These are phyloP conservation scores for Sycophila sp. DNA, from an alignment of 1,140 invertebrate species.

Conservation along the genomic window DNA sequence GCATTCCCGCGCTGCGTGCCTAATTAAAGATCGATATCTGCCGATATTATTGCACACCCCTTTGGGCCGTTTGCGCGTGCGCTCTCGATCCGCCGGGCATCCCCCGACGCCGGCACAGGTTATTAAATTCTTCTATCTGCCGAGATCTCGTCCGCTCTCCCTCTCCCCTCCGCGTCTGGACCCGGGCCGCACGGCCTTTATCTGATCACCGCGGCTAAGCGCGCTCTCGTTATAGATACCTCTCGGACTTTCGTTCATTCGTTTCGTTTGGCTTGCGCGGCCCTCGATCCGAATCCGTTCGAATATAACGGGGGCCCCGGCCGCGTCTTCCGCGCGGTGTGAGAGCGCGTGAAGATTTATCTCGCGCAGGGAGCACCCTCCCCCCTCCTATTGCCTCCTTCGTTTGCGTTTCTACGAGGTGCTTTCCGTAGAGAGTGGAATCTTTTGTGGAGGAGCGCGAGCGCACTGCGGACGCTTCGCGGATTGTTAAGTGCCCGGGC, in stretches of 20 bases:
- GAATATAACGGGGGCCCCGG: too few relatives aligned
- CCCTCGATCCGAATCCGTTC: constrained; percentile 31
- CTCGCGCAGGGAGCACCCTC: too few relatives aligned
- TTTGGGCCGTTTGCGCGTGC: too few relatives aligned
- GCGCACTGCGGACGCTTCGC: background rate
- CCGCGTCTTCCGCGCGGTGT: too few relatives aligned
- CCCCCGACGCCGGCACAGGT: constrained; percentile 49
- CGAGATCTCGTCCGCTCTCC: constrained; percentile 54
- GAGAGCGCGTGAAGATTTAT: too few relatives aligned
- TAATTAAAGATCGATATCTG: constrained; percentile 68
- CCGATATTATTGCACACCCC: constrained; percentile 64
- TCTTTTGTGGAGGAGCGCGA: too few relatives aligned
- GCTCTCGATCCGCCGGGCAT: background rate
- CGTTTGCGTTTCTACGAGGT: background rate
- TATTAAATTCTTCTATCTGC: constrained; percentile 67
- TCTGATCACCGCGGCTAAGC: background rate
- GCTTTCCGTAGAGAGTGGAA: background rate
- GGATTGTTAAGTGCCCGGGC: too few relatives aligned
- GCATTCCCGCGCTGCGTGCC: constrained; percentile 64
- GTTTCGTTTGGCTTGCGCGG: background rate
- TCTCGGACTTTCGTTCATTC: background rate
- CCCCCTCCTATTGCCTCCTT: constrained; percentile 54
- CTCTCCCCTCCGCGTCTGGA: background rate
- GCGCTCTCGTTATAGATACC: background rate
- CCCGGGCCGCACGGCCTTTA: background rate